Conservation (phyloP, 1,140 invertebrate genomes). For the Drosophila novamexicana region DNA sequence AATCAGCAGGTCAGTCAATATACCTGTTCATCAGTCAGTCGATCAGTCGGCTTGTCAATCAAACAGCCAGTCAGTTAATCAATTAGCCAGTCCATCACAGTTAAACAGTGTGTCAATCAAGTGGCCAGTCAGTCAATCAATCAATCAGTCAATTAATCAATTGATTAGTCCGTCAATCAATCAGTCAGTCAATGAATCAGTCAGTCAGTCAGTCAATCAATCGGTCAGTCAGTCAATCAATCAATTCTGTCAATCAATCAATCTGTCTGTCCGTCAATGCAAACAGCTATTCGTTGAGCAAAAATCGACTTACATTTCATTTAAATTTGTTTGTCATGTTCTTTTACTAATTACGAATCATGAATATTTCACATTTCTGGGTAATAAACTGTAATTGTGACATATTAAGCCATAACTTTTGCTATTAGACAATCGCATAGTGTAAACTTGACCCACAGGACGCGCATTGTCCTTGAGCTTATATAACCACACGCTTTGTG, state of each 20-base stretch:
- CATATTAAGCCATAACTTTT: slow-evolving; percentile 20
- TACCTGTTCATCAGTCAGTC: neutral
- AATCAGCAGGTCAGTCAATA: too few species aligned
- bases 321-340: slow-evolving; percentile 6
- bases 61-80: neutral
- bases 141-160: neutral
- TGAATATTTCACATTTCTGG: neutral
- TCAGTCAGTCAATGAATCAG: too few species aligned
- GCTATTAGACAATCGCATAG: neutral
- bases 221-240: neutral
- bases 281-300: neutral
- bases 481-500: neutral
- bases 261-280: neutral
- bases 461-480: slow-evolving; percentile 26
- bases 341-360: neutral
- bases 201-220: neutral
- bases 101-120: too few species aligned
- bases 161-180: neutral
- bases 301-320: neutral
- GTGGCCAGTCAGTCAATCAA: neutral
- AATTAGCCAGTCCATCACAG: neutral
- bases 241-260: neutral
- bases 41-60: neutral
- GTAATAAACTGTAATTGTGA: slow-evolving; percentile 35
- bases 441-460: slow-evolving; percentile 54